A percentile compares a stretch with the other conserved stretches of the same genome.
These are phyloP conservation scores for Megaceryle maxima DNA, from an alignment of 2,113 vertebrate genomes.

Conservation along the genomic window DNA sequence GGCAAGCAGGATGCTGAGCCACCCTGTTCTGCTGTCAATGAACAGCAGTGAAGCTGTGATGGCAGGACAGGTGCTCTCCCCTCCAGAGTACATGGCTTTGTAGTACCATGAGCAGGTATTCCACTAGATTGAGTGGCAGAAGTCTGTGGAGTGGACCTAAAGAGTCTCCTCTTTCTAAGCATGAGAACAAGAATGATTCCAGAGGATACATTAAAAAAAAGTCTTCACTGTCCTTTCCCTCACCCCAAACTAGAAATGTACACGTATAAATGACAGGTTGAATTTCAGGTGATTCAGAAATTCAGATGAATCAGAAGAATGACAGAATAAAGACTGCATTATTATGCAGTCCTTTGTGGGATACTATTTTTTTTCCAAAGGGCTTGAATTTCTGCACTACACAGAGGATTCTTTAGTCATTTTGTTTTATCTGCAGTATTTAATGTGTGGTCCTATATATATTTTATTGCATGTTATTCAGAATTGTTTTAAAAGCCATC, in stretches of 20 bases:
- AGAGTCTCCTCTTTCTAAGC: neutral
- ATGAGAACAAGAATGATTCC: neutral
- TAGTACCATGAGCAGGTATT: neutral
- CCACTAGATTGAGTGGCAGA: neutral
- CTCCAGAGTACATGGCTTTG: accelerated
- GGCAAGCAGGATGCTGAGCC: neutral
- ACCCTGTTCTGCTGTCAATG: neutral
- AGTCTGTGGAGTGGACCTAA: neutral
- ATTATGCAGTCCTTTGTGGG: neutral
- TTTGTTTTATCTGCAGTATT: neutral
- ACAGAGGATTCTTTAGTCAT: neutral
- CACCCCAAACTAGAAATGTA: neutral
- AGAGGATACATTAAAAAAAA: neutral
- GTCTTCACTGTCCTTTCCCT: neutral
- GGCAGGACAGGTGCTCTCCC: neutral
- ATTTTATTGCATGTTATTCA: neutral
- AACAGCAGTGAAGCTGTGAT: neutral
- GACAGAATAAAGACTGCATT: neutral
- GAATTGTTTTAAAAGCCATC: conserved; percentile 3
- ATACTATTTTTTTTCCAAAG: neutral
- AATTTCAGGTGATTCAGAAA: conserved; percentile 56
- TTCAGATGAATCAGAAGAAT: conserved; percentile 45
- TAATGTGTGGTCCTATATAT: neutral
- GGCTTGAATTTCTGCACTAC: neutral
- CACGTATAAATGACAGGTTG: neutral